Conservation (phyloP, 2,888 invertebrate species). For the Acleris laterana region DNA sequence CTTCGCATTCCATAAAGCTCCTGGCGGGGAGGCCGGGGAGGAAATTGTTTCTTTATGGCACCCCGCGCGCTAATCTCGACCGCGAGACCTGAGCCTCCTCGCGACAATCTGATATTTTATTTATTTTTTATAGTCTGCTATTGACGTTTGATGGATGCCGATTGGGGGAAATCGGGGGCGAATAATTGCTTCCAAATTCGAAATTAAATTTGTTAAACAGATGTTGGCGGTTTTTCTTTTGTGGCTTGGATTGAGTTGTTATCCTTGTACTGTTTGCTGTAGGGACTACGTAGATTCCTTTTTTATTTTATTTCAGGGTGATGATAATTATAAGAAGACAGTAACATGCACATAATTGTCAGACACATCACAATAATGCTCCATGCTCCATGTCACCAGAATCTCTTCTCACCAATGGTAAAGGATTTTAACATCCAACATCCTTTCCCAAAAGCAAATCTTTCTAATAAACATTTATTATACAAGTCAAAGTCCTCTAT, state of each 20-base stretch:
- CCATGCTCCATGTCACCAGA: too few relatives aligned
- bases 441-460: background rate
- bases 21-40: slow-evolving; percentile 58
- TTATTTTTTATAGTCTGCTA: slow-evolving; percentile 74
- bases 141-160: slow-evolving; percentile 73
- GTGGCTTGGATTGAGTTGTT: slow-evolving; percentile 9
- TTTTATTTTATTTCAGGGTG: too few relatives aligned
- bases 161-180: slow-evolving; percentile 50
- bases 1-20: slow-evolving; percentile 66
- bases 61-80: slow-evolving; percentile 78
- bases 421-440: background rate
- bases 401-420: background rate
- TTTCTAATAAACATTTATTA: slow-evolving; percentile 31
- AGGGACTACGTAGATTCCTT: background rate
- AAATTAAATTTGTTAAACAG: slow-evolving; percentile 24
- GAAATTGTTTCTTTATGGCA: slow-evolving; percentile 83
- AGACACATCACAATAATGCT: too few relatives aligned
- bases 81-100: slow-evolving; percentile 43
- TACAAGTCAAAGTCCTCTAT: slow-evolving; percentile 36
- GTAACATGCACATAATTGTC: too few relatives aligned
- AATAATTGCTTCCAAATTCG: slow-evolving; percentile 60
- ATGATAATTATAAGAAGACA: too few relatives aligned
- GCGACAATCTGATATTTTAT: slow-evolving; percentile 75
- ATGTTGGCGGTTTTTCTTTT: slow-evolving; percentile 3
- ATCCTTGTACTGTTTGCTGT: background rate